phyloP scores from a whole-genome alignment of 1,140 invertebrate genomes.

The Drosophila nebulosa region DNA sequence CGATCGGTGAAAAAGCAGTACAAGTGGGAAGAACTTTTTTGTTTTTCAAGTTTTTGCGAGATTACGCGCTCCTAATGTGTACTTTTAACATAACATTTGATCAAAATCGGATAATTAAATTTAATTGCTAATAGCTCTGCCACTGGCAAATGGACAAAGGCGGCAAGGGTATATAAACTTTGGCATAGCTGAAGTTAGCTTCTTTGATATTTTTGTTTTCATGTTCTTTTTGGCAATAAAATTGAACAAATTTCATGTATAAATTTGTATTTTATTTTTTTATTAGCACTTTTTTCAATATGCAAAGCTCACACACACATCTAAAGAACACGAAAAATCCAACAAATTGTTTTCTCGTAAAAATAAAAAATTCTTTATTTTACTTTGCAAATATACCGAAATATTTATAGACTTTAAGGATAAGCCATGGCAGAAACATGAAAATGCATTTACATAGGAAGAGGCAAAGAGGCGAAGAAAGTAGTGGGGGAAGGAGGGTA shows the following conservation, averaged over 20 bases:
- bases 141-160: too few species aligned
- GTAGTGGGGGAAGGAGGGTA: background rate
- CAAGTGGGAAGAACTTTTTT: too few species aligned
- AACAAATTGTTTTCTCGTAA: slow-evolving; percentile 58
- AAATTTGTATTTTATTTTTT: slow-evolving; percentile 77
- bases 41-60: too few species aligned
- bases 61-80: too few species aligned
- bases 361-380: slow-evolving; percentile 64
- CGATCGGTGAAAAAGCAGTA: too few species aligned
- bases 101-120: too few species aligned
- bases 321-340: slow-evolving; percentile 14
- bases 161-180: too few species aligned
- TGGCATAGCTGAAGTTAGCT: too few species aligned
- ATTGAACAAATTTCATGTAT: slow-evolving; percentile 68
- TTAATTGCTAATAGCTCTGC: too few species aligned
- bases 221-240: slow-evolving; percentile 49
- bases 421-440: slow-evolving; percentile 68
- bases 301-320: slow-evolving; percentile 50
- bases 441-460: slow-evolving; percentile 77
- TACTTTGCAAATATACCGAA: slow-evolving; percentile 61
- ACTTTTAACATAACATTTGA: too few species aligned
- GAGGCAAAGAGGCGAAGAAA: background rate
- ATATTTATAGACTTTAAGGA: slow-evolving; percentile 78
- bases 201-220: slow-evolving; percentile 20
- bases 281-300: slow-evolving; percentile 71